Percentiles rank a stretch among this genome's conserved stretches.
Evolutionary conservation across 30 jellyfish, hydroid and myxozoan genomes (phyloP).

Genomic region (Phacellophora camtschatica): DNA sequence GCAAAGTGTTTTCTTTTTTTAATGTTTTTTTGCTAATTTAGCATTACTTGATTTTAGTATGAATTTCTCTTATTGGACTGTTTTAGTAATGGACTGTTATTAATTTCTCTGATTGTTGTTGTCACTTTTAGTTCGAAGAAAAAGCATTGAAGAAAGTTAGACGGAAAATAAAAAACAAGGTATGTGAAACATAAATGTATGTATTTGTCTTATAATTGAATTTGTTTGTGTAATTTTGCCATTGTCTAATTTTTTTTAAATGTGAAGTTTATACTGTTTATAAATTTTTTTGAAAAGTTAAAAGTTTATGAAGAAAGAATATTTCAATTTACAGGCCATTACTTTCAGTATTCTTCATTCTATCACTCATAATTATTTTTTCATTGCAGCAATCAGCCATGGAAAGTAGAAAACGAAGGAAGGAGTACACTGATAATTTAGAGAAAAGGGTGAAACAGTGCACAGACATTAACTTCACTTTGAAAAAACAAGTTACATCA

Average conservation of each 20-base stretch:
- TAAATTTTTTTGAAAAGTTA: too few relatives aligned
- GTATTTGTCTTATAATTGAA: background rate
- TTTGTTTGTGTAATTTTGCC: background rate
- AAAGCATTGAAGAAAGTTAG: slow-evolving; percentile 77
- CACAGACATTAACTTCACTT: slow-evolving; percentile 64
- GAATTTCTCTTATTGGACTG: background rate
- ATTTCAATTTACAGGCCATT: too few relatives aligned
- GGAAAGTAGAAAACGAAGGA: slow-evolving; percentile 93
- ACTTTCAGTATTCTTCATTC: too few relatives aligned
- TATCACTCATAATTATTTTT: too few relatives aligned
- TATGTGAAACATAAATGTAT: background rate
- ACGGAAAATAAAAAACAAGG: slow-evolving; percentile 87
- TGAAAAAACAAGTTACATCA: slow-evolving; percentile 76
- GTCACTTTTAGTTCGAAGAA: slow-evolving; percentile 33
- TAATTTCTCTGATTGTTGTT: background rate
- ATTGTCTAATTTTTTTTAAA: background rate
- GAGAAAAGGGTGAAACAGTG: slow-evolving; percentile 96
- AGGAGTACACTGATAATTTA: slow-evolving; percentile 84
- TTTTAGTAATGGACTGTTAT: background rate
- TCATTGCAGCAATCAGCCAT: slow-evolving; percentile 90
- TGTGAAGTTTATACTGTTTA: background rate
- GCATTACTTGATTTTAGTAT: too few relatives aligned
- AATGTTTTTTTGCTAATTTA: background rate
- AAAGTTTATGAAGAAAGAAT: too few relatives aligned
- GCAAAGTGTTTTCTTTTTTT: background rate